Base-by-base conservation (phyloP, 1,140 invertebrate species). In the Hylaeus volcanicus region DNA sequence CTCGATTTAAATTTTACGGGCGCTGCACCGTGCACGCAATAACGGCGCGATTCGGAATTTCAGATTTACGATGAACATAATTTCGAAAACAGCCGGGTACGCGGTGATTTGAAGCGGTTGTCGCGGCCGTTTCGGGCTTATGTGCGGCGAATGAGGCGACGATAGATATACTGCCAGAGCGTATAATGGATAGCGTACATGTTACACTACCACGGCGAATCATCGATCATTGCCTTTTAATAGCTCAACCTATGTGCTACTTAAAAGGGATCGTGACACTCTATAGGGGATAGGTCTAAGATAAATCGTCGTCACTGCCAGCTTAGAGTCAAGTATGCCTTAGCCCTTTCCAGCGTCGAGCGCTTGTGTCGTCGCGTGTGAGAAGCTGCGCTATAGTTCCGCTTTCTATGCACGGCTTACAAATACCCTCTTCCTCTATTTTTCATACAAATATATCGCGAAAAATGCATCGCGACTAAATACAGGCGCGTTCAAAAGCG, bases 151-250 rank as follows among this genome's bases (percentile, higher is more conserved):
- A 80, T 69, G 73, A 75, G 61, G 5, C n/a, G 9, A 1, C 43
- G 6, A 69, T 80, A 75, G 72, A 80, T 80, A 74, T 80, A 80
- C 79, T 80, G 73, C 79, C 79, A 80, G 79, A 48, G 37, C 15
- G n/a, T 79, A 78, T 86, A 86, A 86, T 85, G 84, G 83, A 86
- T 86, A 76, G 83, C 83, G 79, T 80, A 80, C 79, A 55, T 53
- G 79, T 74, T 75, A 80, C 72, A 69, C 64, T 12, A 45, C 56
- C 56, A 86, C 84, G 86, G 82, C 81, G 75, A 89, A 90, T 90
- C 89, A 90, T 91, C 90, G 86, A 92, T 91, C 90, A 92, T 91
- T 86, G 88, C 82, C 73, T 86, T 82, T 91, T 92, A 92, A 92
- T 91, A 90, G 89, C 85, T 65, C 80, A 65, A 72, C 65, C 66